Base-by-base conservation (phyloP, 2,113 vertebrate genomes). In the Etheostoma cragini region DNA sequence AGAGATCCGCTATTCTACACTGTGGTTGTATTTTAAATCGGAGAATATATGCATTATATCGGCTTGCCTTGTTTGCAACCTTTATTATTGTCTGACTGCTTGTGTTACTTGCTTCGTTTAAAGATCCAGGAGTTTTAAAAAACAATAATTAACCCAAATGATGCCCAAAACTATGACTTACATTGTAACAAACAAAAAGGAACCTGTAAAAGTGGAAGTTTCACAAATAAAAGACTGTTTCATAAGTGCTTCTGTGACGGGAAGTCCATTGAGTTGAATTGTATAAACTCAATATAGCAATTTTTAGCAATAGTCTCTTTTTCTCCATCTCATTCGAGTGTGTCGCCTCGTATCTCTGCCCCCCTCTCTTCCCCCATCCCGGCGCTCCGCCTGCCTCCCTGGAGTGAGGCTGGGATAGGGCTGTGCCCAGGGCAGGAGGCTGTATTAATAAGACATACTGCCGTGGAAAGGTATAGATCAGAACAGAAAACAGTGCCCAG, bases 361-460 rank as follows among this genome's bases (percentile, higher is more conserved):
- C 21, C 46, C 64, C 24, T 49, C 45, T 24, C 62, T 7, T 49
- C 8, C 11, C 45, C 10, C 38, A 45, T 42, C 60, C 60, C 6
- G 33, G 58, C 11, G 16, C 30, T 35, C 33, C 19, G 19, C 5
- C 30, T 62, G n/a, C 38, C 30, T 82, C 82, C 80, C 88, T 11
- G 65, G 56, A 46, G 82, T 58, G 78, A 78, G 64, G 72, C 82
- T 61, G 79, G 69, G 86, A 75, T 56, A 83, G 61, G 61, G 56
- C 77, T 79, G 77, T 46, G 79, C 91, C 87, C 84, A 66, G 83
- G 87, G 92, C 87, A 58, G 73, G 64, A 83, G 60, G 68, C 84
- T 81, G 86, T 82, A 88, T 92, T 91, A 91, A 92, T 90, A 89
- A 92, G 89, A 90, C 90, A 88, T 82, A 83, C 45, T 81, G 80